Base-by-base conservation (phyloP, 1,140 invertebrate genomes). In the Musca vetustissima region DNA sequence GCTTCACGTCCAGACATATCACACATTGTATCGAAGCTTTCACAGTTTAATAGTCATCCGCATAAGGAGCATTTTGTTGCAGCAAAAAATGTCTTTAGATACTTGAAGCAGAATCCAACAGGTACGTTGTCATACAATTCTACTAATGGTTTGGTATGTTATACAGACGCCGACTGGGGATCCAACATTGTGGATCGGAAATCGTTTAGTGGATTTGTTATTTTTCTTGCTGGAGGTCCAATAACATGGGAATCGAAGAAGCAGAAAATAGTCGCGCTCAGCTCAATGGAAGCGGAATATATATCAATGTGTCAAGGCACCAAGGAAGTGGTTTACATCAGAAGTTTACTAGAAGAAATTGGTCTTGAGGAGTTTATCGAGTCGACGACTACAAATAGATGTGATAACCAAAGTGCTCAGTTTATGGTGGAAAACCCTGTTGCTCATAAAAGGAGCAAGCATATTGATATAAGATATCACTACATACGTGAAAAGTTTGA, bases 1-100 rank as follows among this genome's bases (percentile, higher is more conserved):
- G 52, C 25, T n/a, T 64, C 48, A 0, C 49, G 68, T 14, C 68
- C 68, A 17, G 68, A 69, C 28, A 64, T 69, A 17, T n/a, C 61
- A n/a, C 59, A 69, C n/a, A 13, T 59, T 14, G 59, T 69, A 11
- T 28, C 43, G 17, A 64, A 64, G 25, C 21, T 69, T 6, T 52
- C 68, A 3, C 59, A 69, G 32, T 19, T 50, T 13, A 69, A 69
- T 17, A 36, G 15, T 22, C 17, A 65, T 13, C 68, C 68, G 14
- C n/a, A 64, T 4, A 55, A 25, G 1, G 68, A 69, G n/a, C n/a
- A n/a, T n/a, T n/a, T n/a, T n/a, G n/a, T n/a, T n/a, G n/a, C n/a
- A n/a, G n/a, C n/a, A n/a, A n/a, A n/a, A n/a, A n/a, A n/a, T n/a
- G n/a, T n/a, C n/a, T n/a, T 65, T 1, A 48, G 49, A 47, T 65